Conservation (phyloP, 1,140 invertebrate species). For the Gonioctena quinquepunctata region DNA sequence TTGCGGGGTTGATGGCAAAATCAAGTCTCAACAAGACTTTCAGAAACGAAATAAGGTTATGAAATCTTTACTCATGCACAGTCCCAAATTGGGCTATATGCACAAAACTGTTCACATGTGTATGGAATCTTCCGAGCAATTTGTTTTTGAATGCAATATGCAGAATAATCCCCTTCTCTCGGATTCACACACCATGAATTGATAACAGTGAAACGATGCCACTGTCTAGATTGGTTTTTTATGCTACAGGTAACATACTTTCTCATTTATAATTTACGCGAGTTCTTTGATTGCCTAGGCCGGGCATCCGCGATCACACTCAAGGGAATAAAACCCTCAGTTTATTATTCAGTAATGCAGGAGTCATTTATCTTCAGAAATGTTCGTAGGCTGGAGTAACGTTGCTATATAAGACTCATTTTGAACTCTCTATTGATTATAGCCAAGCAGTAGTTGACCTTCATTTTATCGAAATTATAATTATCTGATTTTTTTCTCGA, state of each 20-base stretch:
- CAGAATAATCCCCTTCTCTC: background rate
- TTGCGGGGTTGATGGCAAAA: background rate
- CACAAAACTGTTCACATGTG: too few species aligned
- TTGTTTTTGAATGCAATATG: background rate
- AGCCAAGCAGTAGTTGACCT: too few species aligned
- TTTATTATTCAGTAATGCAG: background rate
- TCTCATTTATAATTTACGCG: background rate
- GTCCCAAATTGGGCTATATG: too few species aligned
- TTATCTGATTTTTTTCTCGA: too few species aligned
- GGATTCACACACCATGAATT: background rate
- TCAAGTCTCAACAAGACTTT: too few species aligned
- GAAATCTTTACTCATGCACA: too few species aligned
- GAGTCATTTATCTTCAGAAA: background rate
- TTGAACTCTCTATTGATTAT: too few species aligned
- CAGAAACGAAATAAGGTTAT: too few species aligned
- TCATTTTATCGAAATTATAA: too few species aligned
- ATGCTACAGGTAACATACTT: background rate
- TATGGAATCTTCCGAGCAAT: too few species aligned
- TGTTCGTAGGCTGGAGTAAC: background rate
- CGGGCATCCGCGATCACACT: background rate
- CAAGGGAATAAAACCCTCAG: background rate
- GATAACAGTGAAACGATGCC: background rate
- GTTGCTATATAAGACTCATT: too few species aligned
- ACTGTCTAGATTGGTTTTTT: background rate
- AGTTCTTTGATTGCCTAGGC: background rate